Conservation (phyloP, 2,113 vertebrate species). For the Dinomys branickii region DNA sequence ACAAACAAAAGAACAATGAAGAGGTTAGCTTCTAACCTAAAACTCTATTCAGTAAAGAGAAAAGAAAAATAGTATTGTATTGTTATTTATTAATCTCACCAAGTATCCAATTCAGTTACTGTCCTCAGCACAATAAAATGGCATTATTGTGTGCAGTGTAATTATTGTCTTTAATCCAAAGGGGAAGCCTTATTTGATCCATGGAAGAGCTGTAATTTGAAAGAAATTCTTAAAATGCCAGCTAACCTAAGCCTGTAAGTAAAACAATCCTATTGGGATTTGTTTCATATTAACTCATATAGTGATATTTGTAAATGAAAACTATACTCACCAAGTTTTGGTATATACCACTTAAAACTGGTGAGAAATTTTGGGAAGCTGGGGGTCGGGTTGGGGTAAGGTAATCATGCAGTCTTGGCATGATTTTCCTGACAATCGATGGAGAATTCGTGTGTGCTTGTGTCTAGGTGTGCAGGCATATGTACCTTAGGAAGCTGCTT, state of each 20-base stretch:
- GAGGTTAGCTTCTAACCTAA: neutral
- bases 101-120: neutral
- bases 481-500: neutral
- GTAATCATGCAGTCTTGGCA: neutral
- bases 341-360: neutral
- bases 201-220: neutral
- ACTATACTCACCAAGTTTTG: neutral
- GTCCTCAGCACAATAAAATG: neutral
- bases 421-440: neutral
- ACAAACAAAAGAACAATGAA: neutral
- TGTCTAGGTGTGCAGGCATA: too few relatives aligned
- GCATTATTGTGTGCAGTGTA: neutral
- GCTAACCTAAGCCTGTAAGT: neutral
- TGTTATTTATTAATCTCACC: constrained; percentile 5
- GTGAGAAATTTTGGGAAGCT: neutral
- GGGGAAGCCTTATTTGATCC: neutral
- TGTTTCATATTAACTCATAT: neutral
- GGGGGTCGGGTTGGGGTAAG: neutral
- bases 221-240: constrained; percentile 38
- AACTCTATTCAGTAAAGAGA: neutral
- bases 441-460: neutral
- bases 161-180: constrained; percentile 22
- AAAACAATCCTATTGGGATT: neutral
- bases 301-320: neutral
- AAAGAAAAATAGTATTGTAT: neutral